Conservation (phyloP, 1,140 invertebrate species). For the Drosophila oshimai region DNA sequence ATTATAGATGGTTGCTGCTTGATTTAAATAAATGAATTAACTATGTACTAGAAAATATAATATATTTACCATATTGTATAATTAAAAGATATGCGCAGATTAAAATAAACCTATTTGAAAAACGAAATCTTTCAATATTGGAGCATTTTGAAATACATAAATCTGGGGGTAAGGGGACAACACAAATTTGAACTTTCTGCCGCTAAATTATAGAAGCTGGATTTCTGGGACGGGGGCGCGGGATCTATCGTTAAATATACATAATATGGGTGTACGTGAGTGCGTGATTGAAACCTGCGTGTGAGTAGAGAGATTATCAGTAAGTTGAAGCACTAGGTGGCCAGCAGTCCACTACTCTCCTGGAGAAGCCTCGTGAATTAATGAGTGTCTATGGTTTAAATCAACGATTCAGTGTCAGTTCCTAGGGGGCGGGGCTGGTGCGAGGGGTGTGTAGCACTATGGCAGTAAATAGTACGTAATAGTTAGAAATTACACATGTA, state of each 20-base stretch:
- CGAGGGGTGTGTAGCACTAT: conserved; percentile 61
- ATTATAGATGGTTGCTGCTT: conserved; percentile 61
- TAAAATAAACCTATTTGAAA: conserved; percentile 55
- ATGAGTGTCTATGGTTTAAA: conserved; percentile 11
- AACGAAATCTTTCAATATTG: conserved; percentile 43
- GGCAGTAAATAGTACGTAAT: conserved; percentile 79
- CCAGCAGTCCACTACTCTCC: conserved; percentile 23
- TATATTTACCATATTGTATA: conserved; percentile 62
- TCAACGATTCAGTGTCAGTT: conserved; percentile 21
- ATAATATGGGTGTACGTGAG: conserved; percentile 3
- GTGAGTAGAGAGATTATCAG: conserved; percentile 32
- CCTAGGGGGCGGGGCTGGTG: not conserved
- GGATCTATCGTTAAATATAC: conserved; percentile 2
- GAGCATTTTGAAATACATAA: conserved; percentile 21
- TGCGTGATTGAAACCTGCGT: conserved; percentile 46
- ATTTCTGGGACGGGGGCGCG: not conserved
- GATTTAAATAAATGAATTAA: conserved; percentile 52
- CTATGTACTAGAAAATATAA: conserved; percentile 57
- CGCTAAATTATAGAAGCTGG: not conserved
- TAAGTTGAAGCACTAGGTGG: conserved; percentile 23
- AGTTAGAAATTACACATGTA: conserved; percentile 68
- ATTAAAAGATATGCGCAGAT: conserved; percentile 64
- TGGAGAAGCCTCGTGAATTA: conserved; percentile 19
- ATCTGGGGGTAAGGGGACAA: conserved; percentile 8
- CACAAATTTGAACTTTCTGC: conserved; percentile 33